Percentiles rank a stretch among this genome's conserved stretches.
phyloP scores from a whole-genome alignment of 1,140 invertebrate genomes.

The Orius insidiosus region DNA sequence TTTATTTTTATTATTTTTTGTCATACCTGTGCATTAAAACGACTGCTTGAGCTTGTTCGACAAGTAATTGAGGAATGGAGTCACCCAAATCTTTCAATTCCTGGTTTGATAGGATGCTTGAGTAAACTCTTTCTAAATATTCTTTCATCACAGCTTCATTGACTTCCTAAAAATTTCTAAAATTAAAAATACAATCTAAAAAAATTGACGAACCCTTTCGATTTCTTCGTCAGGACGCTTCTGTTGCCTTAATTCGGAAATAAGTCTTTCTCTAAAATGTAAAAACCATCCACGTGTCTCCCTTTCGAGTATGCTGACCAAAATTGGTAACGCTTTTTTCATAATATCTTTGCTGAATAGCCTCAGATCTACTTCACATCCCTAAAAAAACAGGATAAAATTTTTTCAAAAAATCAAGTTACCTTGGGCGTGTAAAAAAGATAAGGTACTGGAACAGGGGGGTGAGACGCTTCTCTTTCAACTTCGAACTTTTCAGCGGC shows the following conservation, averaged over 20 bases:
- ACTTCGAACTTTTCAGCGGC: conserved; percentile 64
- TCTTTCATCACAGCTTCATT: conserved; percentile 78
- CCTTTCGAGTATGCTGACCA: conserved; percentile 65
- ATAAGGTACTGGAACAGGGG: conserved; percentile 61
- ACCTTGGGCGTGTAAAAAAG: conserved; percentile 67
- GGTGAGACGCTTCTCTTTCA: conserved; percentile 50
- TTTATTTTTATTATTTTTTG: too few relatives aligned
- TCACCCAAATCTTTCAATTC: conserved; percentile 57
- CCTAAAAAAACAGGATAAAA: conserved; percentile 23
- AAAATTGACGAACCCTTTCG: conserved; percentile 43
- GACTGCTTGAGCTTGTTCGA: conserved; percentile 74
- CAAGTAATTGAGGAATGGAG: conserved; percentile 59
- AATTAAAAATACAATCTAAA: background rate
- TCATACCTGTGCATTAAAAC: conserved; percentile 66
- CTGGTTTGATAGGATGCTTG: conserved; percentile 53
- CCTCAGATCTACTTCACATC: conserved; percentile 54
- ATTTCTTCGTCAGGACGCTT: conserved; percentile 75
- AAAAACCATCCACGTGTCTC: conserved; percentile 85
- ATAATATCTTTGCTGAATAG: conserved; percentile 67
- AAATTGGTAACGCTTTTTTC: conserved; percentile 56
- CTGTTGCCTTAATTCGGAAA: conserved; percentile 66
- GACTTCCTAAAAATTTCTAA: conserved; percentile 42
- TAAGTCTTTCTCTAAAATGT: conserved; percentile 76
- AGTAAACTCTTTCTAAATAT: conserved; percentile 72
- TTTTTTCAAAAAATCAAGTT: too few relatives aligned